Conservation (phyloP, 2,888 invertebrate genomes). For the Drosophila lacicola region DNA sequence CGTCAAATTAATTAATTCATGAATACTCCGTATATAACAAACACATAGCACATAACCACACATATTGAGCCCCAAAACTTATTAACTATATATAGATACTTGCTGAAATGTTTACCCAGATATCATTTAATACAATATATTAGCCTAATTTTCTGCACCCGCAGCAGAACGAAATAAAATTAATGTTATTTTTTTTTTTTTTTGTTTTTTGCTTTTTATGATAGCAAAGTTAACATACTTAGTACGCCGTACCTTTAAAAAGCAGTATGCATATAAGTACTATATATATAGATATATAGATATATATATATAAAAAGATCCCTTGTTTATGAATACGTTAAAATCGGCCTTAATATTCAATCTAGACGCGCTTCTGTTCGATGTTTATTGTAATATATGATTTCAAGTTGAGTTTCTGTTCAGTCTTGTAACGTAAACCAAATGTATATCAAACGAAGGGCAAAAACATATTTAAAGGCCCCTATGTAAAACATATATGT, state of each 20-base stretch:
- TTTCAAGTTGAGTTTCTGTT: conserved; percentile 32
- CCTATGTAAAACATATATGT: conserved; percentile 29
- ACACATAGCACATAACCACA: conserved; percentile 1
- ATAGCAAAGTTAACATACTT: conserved; percentile 39
- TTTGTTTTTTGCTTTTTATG: conserved; percentile 12
- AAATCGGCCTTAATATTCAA: conserved; percentile 35
- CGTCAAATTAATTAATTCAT: conserved; percentile 9
- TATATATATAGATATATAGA: conserved; percentile 5
- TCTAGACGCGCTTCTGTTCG: conserved; percentile 19
- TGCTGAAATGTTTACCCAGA: neutral
- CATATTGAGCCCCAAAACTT: conserved; percentile 24
- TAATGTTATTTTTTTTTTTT: conserved; percentile 16
- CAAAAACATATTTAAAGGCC: conserved; percentile 17
- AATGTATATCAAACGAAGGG: conserved; percentile 34
- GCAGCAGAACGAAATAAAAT: neutral
- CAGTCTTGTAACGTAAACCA: conserved; percentile 30
- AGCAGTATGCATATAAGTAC: conserved; percentile 18
- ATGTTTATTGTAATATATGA: conserved; percentile 35
- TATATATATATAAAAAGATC: conserved; percentile 9
- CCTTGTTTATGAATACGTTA: conserved; percentile 20
- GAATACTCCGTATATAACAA: conserved; percentile 11
- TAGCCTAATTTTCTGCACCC: conserved; percentile 33
- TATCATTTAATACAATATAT: conserved; percentile 38
- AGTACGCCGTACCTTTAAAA: conserved; percentile 54
- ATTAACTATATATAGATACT: conserved; percentile 5